Evolutionary conservation across 2,113 vertebrate genomes (phyloP).

Genomic region (Nothobranchius kuhntae): DNA sequence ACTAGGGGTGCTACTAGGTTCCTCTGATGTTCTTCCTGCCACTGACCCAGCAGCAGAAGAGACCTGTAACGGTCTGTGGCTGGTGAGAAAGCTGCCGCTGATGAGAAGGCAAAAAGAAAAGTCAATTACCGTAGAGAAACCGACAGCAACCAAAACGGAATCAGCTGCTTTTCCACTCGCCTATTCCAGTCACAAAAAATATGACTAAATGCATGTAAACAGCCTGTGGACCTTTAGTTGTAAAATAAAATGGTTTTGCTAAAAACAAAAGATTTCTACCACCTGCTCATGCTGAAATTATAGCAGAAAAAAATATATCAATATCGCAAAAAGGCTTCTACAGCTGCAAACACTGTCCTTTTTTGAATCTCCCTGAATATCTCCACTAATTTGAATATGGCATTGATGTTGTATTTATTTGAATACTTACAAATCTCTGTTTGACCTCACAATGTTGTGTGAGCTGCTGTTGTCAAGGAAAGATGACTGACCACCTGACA

Average conservation of each 20-base stretch:
- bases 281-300: too few relatives aligned
- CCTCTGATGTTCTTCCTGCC: slow-evolving; percentile 64
- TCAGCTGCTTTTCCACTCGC: neutral
- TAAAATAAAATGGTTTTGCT: too few relatives aligned
- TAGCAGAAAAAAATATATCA: too few relatives aligned
- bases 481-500: slow-evolving; percentile 81
- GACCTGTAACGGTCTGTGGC: slow-evolving; percentile 62
- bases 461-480: slow-evolving; percentile 70
- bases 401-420: neutral
- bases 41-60: slow-evolving; percentile 65
- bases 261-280: too few relatives aligned
- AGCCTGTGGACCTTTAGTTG: too few relatives aligned
- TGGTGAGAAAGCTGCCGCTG: slow-evolving; percentile 80
- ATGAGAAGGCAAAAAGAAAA: slow-evolving; percentile 1
- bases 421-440: slow-evolving; percentile 80
- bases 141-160: neutral
- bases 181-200: neutral
- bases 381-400: neutral
- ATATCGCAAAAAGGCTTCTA: too few relatives aligned
- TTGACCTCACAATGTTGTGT: slow-evolving; percentile 70
- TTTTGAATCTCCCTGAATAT: neutral
- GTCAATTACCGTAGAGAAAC: neutral
- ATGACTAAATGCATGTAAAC: neutral
- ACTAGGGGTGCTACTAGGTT: slow-evolving; percentile 67
- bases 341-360: too few relatives aligned